Conservation (phyloP, 2,113 vertebrate species). For the Melanotaenia duboulayi region DNA sequence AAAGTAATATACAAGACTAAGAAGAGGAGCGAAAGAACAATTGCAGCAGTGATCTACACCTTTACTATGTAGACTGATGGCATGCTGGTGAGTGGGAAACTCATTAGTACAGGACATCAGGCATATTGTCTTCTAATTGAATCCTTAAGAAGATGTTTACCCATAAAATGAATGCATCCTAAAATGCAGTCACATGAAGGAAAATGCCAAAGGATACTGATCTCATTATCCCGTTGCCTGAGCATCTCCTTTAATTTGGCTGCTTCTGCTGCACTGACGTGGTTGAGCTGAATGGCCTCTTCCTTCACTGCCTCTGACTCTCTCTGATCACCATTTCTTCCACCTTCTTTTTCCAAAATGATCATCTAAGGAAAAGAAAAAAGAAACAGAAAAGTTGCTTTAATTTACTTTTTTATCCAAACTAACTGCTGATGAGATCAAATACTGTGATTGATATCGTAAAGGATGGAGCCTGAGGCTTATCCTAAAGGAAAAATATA, state of each 20-base stretch:
- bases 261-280: constrained; percentile 64
- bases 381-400: constrained; percentile 4
- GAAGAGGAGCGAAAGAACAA: too few species aligned
- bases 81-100: too few species aligned
- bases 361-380: constrained; percentile 74
- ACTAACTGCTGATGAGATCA: neutral
- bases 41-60: too few species aligned
- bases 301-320: constrained; percentile 28
- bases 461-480: neutral
- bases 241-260: constrained; percentile 86
- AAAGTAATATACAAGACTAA: too few species aligned
- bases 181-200: neutral
- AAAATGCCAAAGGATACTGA: constrained; percentile 91
- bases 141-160: too few species aligned
- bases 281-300: constrained; percentile 13
- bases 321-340: constrained; percentile 16
- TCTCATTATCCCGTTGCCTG: constrained; percentile 91
- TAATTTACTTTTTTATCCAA: neutral
- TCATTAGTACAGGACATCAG: too few species aligned
- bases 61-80: too few species aligned
- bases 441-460: neutral
- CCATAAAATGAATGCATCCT: too few species aligned
- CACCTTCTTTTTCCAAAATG: constrained; percentile 66
- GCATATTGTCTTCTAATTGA: too few species aligned
- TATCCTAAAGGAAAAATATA: too few species aligned